Evolutionary conservation across 2,888 invertebrate genomes (phyloP).

Genomic region (Macrostomum cliftonense): DNA sequence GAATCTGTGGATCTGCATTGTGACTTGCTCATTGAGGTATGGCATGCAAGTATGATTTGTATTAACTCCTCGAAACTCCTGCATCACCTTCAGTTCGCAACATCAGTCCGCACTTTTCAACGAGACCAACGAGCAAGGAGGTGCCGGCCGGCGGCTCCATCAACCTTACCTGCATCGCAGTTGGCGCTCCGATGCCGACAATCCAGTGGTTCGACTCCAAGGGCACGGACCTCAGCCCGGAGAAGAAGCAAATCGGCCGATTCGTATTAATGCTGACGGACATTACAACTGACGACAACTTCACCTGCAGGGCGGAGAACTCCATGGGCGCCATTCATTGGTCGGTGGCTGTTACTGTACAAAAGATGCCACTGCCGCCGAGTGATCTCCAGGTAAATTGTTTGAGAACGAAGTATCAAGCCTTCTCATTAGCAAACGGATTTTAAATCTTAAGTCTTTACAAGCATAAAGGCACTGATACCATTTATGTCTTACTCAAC

Average conservation of each 20-base stretch:
- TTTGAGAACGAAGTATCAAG: too few relatives aligned
- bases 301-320: conserved; percentile 85
- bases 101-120: conserved; percentile 83
- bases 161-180: conserved; percentile 84
- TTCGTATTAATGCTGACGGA: conserved; percentile 68
- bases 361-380: too few relatives aligned
- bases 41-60: too few relatives aligned
- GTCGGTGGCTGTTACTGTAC: too few relatives aligned
- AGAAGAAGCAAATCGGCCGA: conserved; percentile 39
- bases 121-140: conserved; percentile 58
- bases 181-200: conserved; percentile 90
- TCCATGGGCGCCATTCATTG: conserved; percentile 63
- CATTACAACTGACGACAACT: conserved; percentile 77
- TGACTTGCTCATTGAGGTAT: too few relatives aligned
- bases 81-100: conserved; percentile 45
- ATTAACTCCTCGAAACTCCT: too few relatives aligned
- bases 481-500: too few relatives aligned
- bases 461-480: too few relatives aligned
- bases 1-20: too few relatives aligned
- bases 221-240: conserved; percentile 48
- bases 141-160: conserved; percentile 79
- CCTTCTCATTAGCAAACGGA: too few relatives aligned
- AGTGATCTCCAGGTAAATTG: too few relatives aligned
- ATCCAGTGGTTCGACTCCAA: conserved; percentile 48
- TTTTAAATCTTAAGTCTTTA: too few relatives aligned